Percentiles rank a stretch among this genome's conserved stretches.
These are phyloP conservation scores for Cynopterus brachyotis DNA, from an alignment of 2,113 vertebrate genomes.

Conservation along the genomic window DNA sequence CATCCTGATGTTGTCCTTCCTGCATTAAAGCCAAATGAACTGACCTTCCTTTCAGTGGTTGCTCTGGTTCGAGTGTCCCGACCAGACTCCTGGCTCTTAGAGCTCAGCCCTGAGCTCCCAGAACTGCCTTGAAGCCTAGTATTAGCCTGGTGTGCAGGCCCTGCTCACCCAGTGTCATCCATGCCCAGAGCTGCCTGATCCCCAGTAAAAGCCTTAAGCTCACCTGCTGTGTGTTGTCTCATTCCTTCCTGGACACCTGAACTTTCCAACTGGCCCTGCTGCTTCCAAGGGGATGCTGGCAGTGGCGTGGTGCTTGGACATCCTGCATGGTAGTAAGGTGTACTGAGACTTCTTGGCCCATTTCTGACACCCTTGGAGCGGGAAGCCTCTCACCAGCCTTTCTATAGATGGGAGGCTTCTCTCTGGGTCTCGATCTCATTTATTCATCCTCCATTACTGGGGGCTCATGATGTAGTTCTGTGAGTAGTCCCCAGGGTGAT, in stretches of 20 bases:
- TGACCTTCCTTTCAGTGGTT: accelerated
- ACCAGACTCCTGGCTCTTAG: not conserved
- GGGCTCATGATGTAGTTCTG: not conserved
- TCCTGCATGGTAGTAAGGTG: not conserved
- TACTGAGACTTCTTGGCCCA: not conserved
- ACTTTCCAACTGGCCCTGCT: not conserved
- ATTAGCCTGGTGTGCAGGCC: not conserved
- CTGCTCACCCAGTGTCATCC: not conserved
- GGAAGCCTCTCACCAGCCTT: not conserved
- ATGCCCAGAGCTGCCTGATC: not conserved
- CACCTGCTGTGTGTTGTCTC: not conserved
- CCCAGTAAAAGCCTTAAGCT: not conserved
- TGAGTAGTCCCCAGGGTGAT: not conserved
- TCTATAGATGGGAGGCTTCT: not conserved
- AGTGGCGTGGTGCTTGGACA: not conserved
- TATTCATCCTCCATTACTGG: too few relatives aligned
- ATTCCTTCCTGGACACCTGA: not conserved
- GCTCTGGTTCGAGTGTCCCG: not conserved
- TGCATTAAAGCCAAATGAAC: not conserved
- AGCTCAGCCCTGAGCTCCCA: not conserved
- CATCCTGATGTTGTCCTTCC: not conserved
- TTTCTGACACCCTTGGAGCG: not conserved
- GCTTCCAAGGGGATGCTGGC: not conserved
- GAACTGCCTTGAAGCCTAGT: too few relatives aligned
- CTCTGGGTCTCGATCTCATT: not conserved